Base-by-base conservation (phyloP, 2,888 invertebrate genomes). In the Ypsolopha sequella region DNA sequence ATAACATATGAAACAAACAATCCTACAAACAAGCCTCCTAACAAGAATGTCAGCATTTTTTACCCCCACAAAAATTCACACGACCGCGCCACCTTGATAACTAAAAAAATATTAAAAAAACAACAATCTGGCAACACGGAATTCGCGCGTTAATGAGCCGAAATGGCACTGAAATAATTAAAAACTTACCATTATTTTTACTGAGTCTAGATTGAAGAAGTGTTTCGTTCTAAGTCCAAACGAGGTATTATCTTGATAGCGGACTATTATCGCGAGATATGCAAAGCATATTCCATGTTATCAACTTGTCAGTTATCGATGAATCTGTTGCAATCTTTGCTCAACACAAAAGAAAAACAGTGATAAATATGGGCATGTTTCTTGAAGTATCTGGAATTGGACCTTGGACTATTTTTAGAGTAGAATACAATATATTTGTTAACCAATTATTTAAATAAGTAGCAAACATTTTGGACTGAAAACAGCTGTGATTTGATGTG, bases 111-210 rank as follows among this genome's bases (percentile, higher is more conserved):
- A 46, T 35, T 34, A 39, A 39, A 9, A 10, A 10, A 39, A 9
- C 39, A 11, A 39, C 10, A 10, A 10, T 9, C 11, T 11, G 24
- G 24, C 6, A 39, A 39, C 10, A 39, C 46, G 7, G 11, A 36
- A 35, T 33, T 10, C 34, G 46, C 46, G 10, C 9, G 39, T 10
- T 11, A 39, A 39, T 39, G 39, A 39, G n/a, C 39, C 11, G 10
- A 9, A 39, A 39, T 48, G 51, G 34, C 44, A 36, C 7, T 33
- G 50, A 53, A 55, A 53, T 55, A 51, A 34, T 50, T 41, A 55
- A 72, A 68, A 59, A 70, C 80, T 76, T 65, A 84, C 82, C 80
- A 77, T 80, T 81, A 75, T 72, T 75, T 69, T 59, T 64, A 62
- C 66, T 60, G 68, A 65, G 62, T 60, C 64, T 55, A 60, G 2